phyloP scores from a whole-genome alignment of 2,113 vertebrate genomes.

The Scomber colias region DNA sequence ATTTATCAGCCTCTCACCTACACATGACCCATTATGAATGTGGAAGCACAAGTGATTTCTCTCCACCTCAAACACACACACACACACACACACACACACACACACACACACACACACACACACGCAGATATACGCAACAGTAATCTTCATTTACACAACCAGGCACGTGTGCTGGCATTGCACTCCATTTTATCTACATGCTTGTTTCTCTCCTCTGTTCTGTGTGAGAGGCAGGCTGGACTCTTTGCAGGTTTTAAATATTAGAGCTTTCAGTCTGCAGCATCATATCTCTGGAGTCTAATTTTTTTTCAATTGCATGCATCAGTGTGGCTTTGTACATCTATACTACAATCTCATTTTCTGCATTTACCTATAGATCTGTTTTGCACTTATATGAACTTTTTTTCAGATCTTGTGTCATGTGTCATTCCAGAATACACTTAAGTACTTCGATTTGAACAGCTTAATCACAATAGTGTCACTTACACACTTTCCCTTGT shows the following conservation, averaged over 20 bases:
- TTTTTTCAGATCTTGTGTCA: slow-evolving; percentile 1
- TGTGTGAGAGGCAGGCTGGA: slow-evolving; percentile 26
- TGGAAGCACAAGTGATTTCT: slow-evolving; percentile 15
- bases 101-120: not conserved
- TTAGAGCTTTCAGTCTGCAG: not conserved
- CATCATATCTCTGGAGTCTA: not conserved
- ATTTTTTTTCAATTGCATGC: not conserved
- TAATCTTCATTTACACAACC: not conserved
- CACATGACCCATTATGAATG: slow-evolving; percentile 35
- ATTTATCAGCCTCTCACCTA: slow-evolving; percentile 51
- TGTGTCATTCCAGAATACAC: not conserved
- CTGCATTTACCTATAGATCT: no score
- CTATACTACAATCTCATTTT: not conserved
- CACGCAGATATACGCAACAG: not conserved
- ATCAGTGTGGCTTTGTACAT: no score
- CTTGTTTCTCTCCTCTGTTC: not conserved
- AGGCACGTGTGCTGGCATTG: not conserved
- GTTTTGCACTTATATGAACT: not conserved
- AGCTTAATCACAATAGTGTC: not conserved
- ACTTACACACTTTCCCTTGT: not conserved
- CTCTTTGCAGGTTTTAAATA: not conserved
- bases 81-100: not conserved
- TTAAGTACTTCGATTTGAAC: not conserved
- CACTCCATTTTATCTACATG: slow-evolving; percentile 4
- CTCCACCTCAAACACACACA: not conserved